Evolutionary conservation across 1,140 invertebrate genomes (phyloP), one percentile per base, ranked within the genome.

Genomic region (Copidosoma floridanum): DNA sequence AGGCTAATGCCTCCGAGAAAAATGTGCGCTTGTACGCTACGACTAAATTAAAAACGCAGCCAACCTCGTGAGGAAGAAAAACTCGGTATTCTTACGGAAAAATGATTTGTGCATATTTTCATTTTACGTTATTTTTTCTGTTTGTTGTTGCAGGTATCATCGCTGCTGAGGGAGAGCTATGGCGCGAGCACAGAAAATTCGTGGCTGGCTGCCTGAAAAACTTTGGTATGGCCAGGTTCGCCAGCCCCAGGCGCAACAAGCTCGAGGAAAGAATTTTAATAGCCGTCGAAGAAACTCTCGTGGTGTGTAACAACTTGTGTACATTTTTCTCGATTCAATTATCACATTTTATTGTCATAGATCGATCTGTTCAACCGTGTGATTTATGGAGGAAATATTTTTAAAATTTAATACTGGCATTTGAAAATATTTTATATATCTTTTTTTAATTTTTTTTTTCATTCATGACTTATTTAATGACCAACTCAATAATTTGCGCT

Each of bases 161-260:
- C 68, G 90, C 89, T 59, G 84, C 92, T 2, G 88, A 93, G 74
- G 93, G 93, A 0, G 81, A 84, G 4, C 69, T 87, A 16, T 97
- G 94, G 93, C 88, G 84, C 64, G 88, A 94, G 65, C 91, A 95
- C 66, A 81, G 93, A 24, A 88, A 86, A 68, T 89, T 94, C 64
- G 82, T 89, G 0, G 79, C 85, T 2, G 79, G 79, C 5, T 89
- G 86, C 75, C 78, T 97, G 8, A 88, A 89, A 72, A 84, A 85
- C 51, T 83, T 94, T 53, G 92, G 93, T 2, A 88, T 90, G 81
- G 82, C 85, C 3, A 89, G 89, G 66, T 83, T 83, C 55, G 20
- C 56, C 8, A 83, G 86, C 7, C 55, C 77, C 3, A 83, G 82
- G 38, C 80, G 88, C 37, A 81, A 84, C 18, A 79, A 82, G 43